A percentile compares a stretch with the other conserved stretches of the same genome.
phyloP scores from a whole-genome alignment of 1,140 invertebrate genomes.

The Solenopsis invicta region DNA sequence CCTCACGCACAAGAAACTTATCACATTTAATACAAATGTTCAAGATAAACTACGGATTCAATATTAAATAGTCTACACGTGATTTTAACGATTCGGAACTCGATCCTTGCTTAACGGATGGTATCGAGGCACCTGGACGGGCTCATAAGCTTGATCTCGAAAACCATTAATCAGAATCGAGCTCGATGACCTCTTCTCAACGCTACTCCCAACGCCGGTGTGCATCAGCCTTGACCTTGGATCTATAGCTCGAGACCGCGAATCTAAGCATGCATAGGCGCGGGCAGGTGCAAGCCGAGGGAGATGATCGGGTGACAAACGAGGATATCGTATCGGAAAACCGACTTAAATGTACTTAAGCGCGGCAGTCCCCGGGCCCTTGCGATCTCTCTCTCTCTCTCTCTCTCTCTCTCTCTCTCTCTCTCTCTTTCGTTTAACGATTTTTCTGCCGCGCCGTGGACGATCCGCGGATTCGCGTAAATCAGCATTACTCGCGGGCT shows the following conservation, averaged over 20 bases:
- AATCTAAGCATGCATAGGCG: constrained; percentile 52
- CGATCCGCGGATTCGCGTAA: constrained; percentile 37
- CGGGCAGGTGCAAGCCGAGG: constrained; percentile 65
- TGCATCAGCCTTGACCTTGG: constrained; percentile 70
- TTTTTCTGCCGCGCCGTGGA: background rate
- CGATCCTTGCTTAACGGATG: background rate
- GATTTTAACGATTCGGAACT: constrained; percentile 11
- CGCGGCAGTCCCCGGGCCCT: background rate
- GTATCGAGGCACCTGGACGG: constrained; percentile 60
- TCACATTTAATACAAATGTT: background rate
- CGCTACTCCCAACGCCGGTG: constrained; percentile 57
- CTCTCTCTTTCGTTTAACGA: background rate
- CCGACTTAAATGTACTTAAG: constrained; percentile 58
- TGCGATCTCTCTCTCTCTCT: no score
- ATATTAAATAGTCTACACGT: no score
- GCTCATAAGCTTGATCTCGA: constrained; percentile 64
- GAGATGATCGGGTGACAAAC: constrained; percentile 62
- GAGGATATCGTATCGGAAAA: constrained; percentile 65
- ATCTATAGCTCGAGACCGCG: constrained; percentile 64
- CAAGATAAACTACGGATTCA: background rate
- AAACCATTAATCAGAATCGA: constrained; percentile 81
- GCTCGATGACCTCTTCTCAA: constrained; percentile 67
- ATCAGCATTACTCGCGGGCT: constrained; percentile 39
- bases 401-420: no score
- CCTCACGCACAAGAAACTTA: background rate